phyloP scores from a whole-genome alignment of 2,113 vertebrate genomes.

The Ranitomeya variabilis region DNA sequence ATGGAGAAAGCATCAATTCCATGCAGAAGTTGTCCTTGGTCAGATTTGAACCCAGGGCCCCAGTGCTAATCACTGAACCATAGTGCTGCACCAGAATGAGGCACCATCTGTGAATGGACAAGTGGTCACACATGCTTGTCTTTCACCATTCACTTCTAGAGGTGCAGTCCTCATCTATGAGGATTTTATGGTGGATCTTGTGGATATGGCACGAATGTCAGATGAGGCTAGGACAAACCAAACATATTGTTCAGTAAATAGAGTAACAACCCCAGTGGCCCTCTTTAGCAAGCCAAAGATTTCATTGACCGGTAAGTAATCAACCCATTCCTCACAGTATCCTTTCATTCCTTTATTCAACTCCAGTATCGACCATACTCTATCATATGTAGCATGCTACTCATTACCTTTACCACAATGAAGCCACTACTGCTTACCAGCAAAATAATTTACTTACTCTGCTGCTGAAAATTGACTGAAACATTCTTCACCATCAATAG shows the following conservation, averaged over 20 bases:
- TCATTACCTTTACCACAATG: slow-evolving; percentile 5
- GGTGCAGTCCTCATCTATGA: too few relatives aligned
- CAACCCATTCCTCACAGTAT: neutral
- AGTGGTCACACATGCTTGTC: too few relatives aligned
- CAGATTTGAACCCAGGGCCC: too few relatives aligned
- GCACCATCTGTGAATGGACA: too few relatives aligned
- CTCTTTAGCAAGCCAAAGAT: neutral
- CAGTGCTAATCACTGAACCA: too few relatives aligned
- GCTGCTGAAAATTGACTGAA: neutral
- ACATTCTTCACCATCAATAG: neutral
- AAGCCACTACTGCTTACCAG: neutral
- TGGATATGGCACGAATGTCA: too few relatives aligned
- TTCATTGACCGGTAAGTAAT: neutral
- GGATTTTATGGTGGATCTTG: too few relatives aligned
- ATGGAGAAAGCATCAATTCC: too few relatives aligned
- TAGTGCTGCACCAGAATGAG: too few relatives aligned
- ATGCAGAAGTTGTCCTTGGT: too few relatives aligned
- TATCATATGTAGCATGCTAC: neutral
- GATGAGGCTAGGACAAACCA: too few relatives aligned
- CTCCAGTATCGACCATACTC: neutral
- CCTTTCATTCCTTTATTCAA: neutral
- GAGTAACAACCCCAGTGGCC: neutral
- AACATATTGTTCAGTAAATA: neutral
- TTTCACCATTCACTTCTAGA: too few relatives aligned
- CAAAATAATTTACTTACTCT: neutral